These are phyloP conservation scores for Neotoxoptera formosana DNA, from an alignment of 1,140 invertebrate species.

Conservation along the genomic window DNA sequence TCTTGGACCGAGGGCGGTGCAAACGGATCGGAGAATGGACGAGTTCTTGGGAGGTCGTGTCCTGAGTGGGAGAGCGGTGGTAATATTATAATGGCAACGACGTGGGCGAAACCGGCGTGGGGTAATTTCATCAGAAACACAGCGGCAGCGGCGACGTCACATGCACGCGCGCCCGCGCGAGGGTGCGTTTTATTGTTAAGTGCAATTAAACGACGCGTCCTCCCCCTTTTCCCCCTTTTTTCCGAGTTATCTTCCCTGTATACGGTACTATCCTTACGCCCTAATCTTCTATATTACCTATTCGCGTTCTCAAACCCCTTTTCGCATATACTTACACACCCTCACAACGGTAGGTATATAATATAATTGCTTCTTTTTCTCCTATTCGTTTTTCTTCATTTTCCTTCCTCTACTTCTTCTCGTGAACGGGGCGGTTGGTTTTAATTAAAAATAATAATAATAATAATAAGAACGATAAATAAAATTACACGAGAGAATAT, in stretches of 20 bases:
- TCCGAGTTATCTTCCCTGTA: not conserved
- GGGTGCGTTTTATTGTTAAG: conserved; percentile 54
- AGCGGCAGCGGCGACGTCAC: not conserved
- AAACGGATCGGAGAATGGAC: conserved; percentile 17
- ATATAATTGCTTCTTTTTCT: not conserved
- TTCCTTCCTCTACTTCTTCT: not conserved
- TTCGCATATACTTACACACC: not conserved
- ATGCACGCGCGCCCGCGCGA: conserved; percentile 9
- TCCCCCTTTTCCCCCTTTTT: not conserved
- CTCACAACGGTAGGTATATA: not conserved
- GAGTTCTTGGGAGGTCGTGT: not conserved
- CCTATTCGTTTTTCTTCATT: not conserved
- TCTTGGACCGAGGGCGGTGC: conserved; percentile 18
- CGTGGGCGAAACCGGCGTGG: conserved; percentile 8
- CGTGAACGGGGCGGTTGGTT: not conserved
- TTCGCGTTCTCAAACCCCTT: not conserved
- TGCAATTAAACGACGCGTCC: conserved; percentile 43
- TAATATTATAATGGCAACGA: conserved; percentile 28
- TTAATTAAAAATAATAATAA: conserved; percentile 32
- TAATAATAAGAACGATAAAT: conserved; percentile 10
- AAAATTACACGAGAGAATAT: not conserved
- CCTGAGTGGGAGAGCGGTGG: not conserved
- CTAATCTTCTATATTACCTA: not conserved
- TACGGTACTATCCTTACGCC: not conserved
- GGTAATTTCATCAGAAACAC: conserved; percentile 48